phyloP scores from a whole-genome alignment of 2,113 vertebrate genomes.

The Polyodon spathula region DNA sequence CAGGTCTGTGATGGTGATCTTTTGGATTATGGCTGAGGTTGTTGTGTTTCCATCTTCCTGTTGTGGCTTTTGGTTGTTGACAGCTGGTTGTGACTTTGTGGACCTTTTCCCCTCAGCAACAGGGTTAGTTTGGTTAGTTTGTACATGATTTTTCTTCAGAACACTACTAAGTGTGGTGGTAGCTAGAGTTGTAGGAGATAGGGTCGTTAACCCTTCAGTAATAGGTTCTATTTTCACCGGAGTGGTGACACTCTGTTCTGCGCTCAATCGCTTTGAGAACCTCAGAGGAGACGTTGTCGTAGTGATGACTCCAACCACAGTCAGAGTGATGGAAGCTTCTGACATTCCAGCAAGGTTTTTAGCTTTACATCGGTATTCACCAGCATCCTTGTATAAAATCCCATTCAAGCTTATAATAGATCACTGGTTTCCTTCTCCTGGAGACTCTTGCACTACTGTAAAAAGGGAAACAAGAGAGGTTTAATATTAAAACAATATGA shows the following conservation, averaged over 20 bases:
- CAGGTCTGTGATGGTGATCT: constrained; percentile 55
- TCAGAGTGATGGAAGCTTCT: constrained; percentile 72
- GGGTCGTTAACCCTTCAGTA: constrained; percentile 12
- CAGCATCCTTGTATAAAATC: constrained; percentile 74
- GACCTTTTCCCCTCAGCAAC: constrained; percentile 35
- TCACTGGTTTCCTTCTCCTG: constrained; percentile 79
- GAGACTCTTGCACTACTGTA: constrained; percentile 86
- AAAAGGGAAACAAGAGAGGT: constrained; percentile 27
- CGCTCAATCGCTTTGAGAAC: constrained; percentile 26
- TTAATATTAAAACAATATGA: not conserved
- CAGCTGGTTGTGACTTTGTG: constrained; percentile 34
- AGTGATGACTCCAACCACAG: constrained; percentile 57
- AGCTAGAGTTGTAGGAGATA: constrained; percentile 6
- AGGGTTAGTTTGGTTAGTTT: constrained; percentile 37
- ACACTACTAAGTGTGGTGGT: constrained; percentile 19
- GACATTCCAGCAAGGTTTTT: constrained; percentile 82
- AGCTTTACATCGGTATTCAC: constrained; percentile 84
- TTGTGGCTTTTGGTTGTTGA: constrained; percentile 41
- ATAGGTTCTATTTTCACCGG: constrained; percentile 26
- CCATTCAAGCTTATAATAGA: constrained; percentile 86
- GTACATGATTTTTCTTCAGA: constrained; percentile 20
- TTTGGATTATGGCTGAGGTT: constrained; percentile 22
- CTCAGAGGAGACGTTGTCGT: constrained; percentile 45
- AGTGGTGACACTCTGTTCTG: constrained; percentile 17
- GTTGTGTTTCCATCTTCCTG: constrained; percentile 44